These are phyloP conservation scores for Drosophila nr. perissopoda DNA, from an alignment of 2,888 invertebrate genomes.

Conservation along the genomic window DNA sequence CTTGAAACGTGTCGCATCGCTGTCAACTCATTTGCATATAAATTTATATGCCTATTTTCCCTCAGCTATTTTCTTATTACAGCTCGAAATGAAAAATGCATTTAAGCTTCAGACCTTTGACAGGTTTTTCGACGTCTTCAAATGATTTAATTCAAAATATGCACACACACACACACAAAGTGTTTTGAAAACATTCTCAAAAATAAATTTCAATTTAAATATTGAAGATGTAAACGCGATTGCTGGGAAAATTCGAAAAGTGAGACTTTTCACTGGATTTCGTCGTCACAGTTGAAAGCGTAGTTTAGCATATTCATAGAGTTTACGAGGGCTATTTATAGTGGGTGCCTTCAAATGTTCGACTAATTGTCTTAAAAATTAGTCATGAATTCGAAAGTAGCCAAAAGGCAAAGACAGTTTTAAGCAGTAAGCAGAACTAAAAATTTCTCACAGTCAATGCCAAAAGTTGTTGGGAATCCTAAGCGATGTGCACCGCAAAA, in stretches of 20 bases:
- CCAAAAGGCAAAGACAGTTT: not conserved
- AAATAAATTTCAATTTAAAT: conserved; percentile 47
- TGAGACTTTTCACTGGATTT: conserved; percentile 24
- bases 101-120: conserved; percentile 62
- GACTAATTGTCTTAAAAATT: conserved; percentile 46
- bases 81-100: conserved; percentile 39
- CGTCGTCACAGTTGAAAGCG: conserved; percentile 57
- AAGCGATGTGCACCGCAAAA: not conserved
- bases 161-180: conserved; percentile 50
- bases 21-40: conserved; percentile 72
- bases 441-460: conserved; percentile 18
- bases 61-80: conserved; percentile 45
- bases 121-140: conserved; percentile 62
- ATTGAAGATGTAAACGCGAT: conserved; percentile 23
- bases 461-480: conserved; percentile 6
- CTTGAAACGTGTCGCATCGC: conserved; percentile 66
- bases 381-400: conserved; percentile 21
- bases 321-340: conserved; percentile 4
- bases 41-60: conserved; percentile 40
- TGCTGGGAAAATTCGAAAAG: conserved; percentile 52
- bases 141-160: conserved; percentile 75
- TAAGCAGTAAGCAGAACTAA: not conserved
- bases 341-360: conserved; percentile 39
- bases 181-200: conserved; percentile 52
- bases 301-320: conserved; percentile 31